A percentile compares a stretch with the other conserved stretches of the same genome.
Conservation (phyloP, 2,797 vertebrate genomes). For the Chaetophractus vellerosus region DNA sequence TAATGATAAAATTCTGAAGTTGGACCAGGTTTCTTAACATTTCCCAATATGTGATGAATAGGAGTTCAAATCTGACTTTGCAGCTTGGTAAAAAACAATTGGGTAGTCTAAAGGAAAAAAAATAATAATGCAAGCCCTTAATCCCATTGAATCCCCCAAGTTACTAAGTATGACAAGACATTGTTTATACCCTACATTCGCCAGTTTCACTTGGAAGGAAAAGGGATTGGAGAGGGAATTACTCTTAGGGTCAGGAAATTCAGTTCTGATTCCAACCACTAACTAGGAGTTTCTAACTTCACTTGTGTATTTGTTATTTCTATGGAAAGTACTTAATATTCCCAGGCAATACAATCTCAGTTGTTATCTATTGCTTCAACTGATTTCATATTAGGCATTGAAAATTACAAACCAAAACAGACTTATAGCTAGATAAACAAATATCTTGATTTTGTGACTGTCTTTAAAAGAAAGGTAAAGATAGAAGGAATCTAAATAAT, state of each 20-base stretch:
- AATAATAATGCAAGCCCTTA: neutral
- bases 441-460: neutral
- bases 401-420: neutral
- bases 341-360: neutral
- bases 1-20: neutral
- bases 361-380: neutral
- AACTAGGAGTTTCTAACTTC: neutral
- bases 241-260: neutral
- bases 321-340: neutral
- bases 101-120: neutral
- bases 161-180: neutral
- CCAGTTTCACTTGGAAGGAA: neutral
- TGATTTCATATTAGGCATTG: neutral
- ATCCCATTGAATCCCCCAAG: neutral
- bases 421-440: conserved; percentile 4
- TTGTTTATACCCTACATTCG: neutral
- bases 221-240: neutral
- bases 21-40: neutral
- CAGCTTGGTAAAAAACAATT: neutral
- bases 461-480: conserved; percentile 2
- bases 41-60: neutral
- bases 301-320: neutral
- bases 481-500: conserved; percentile 50
- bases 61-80: neutral
- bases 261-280: neutral